Conservation (phyloP, 2,888 invertebrate genomes). For the Mimumesa dahlbomi region DNA sequence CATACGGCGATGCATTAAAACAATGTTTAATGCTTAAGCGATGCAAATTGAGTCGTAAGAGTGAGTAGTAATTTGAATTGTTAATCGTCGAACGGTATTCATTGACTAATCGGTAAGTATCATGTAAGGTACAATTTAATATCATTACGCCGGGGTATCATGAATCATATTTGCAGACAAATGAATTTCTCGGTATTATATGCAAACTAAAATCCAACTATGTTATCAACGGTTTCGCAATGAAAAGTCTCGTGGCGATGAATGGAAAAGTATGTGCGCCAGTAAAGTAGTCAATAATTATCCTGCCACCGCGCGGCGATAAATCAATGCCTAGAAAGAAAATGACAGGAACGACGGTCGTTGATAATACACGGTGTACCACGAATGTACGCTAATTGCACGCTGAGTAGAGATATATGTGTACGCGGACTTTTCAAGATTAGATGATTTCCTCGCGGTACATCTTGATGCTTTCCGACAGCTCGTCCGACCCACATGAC, state of each 20-base stretch:
- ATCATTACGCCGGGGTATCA: constrained; percentile 23
- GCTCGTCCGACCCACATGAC: constrained; percentile 12
- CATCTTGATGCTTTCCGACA: constrained; percentile 36
- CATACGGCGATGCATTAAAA: no score
- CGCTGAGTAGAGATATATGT: constrained; percentile 28
- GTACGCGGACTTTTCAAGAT: constrained; percentile 36
- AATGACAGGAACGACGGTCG: constrained; percentile 50
- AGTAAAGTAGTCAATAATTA: constrained; percentile 49
- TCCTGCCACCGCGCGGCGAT: constrained; percentile 36
- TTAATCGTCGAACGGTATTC: constrained; percentile 41
- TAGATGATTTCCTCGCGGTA: constrained; percentile 39
- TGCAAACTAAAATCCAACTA: constrained; percentile 30
- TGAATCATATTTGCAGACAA: constrained; percentile 51
- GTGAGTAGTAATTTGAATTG: constrained; percentile 54
- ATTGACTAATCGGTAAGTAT: constrained; percentile 49
- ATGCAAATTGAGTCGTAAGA: constrained; percentile 53
- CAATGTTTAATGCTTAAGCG: constrained; percentile 50
- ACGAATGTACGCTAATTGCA: constrained; percentile 55
- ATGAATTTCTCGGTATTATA: constrained; percentile 57
- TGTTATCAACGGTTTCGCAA: constrained; percentile 38
- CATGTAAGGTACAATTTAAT: constrained; percentile 42
- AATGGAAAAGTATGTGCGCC: constrained; percentile 22
- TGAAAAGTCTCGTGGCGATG: background rate
- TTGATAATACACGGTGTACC: constrained; percentile 49
- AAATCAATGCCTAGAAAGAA: constrained; percentile 55